Evolutionary conservation across 1,140 invertebrate genomes (phyloP), one percentile per base, ranked within the genome.

Genomic region (Achroia grisella): DNA sequence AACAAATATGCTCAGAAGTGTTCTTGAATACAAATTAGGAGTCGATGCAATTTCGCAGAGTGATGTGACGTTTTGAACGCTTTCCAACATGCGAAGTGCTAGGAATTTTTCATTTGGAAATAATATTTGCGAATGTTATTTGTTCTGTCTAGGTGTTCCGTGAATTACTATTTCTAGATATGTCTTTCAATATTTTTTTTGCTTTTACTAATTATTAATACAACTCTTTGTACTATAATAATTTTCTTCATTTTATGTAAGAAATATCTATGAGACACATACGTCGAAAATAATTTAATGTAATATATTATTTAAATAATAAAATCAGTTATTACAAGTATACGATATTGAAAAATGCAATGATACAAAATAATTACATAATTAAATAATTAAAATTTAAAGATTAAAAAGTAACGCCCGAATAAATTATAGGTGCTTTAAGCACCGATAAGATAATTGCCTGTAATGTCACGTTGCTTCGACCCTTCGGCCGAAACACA

Each of bases 1-100:
- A 67, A 67, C 61, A 67, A 71, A 71, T 69, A 69, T 60, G 52
- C 52, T 44, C 50, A 44, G 43, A 50, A 54, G 55, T 56, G 56
- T 56, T 59, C 58, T 56, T 54, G 71, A 75, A 75, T 75, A 75
- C 66, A 66, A 71, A 75, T 68, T 68, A 67, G 60, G 49, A 23
- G 23, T 39, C 50, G 44, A 67, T 71, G 69, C 69, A 75, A 75
- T 72, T 65, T 67, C 50, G 53, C 37, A 41, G 57, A 62, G 54
- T 67, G 62, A 72, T 67, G 62, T 68, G 71, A 70, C 64, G 50
- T 62, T 72, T 60, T 56, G 59, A 71, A 62, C 56, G 47, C 10
- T 47, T 36, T 45, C 52, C 48, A 58, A 54, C 49, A 52, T 53
- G 53, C 39, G 37, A 37, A 54, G 56, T 40, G 50, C 43, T 46